These are phyloP conservation scores for Scolopax mira DNA, from an alignment of 2,113 vertebrate species.

Conservation along the genomic window DNA sequence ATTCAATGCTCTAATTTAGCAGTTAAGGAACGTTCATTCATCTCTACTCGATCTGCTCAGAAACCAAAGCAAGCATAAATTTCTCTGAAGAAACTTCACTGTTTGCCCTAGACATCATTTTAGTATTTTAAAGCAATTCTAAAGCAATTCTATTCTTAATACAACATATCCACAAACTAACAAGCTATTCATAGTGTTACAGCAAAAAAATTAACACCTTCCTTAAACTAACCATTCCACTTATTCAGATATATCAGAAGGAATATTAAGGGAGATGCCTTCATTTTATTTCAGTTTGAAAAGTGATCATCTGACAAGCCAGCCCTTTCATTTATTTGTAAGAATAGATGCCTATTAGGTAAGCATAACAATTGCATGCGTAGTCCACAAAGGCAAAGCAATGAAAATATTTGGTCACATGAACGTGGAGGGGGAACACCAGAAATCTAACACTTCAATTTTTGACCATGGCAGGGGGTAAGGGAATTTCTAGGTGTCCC, in stretches of 20 bases:
- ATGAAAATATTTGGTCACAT: background rate
- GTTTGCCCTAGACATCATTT: background rate
- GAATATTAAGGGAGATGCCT: background rate
- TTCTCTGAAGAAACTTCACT: background rate
- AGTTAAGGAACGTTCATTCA: background rate
- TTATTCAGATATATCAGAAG: background rate
- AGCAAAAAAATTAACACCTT: background rate
- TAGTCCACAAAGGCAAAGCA: background rate
- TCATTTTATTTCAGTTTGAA: background rate
- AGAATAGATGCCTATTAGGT: background rate
- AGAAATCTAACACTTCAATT: background rate
- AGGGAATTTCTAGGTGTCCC: background rate
- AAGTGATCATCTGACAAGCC: background rate
- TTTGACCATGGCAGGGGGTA: background rate
- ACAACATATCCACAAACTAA: background rate
- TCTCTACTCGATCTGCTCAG: background rate
- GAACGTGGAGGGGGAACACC: fast-evolving
- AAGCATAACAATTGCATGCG: background rate
- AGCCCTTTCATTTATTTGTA: background rate
- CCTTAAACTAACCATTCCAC: background rate
- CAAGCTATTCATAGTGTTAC: background rate
- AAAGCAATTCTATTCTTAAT: background rate
- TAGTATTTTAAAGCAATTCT: background rate
- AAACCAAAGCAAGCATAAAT: background rate
- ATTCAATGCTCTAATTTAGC: background rate